Conservation (phyloP, 2,888 invertebrate species). For the Zonitis immaculata region DNA sequence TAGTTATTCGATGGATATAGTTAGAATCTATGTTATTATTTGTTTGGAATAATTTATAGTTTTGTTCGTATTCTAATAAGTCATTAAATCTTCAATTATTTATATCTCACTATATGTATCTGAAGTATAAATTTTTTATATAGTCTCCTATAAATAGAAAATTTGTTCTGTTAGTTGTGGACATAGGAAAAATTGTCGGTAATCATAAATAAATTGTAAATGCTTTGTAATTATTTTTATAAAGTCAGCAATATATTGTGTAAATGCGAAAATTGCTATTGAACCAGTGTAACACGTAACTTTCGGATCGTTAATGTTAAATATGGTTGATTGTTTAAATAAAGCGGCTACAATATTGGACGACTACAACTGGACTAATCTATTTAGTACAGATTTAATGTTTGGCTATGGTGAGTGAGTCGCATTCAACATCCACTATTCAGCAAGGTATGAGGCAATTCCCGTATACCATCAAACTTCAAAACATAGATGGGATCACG, state of each 20-base stretch:
- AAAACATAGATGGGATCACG: slow-evolving; percentile 20
- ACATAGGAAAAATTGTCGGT: too few species aligned
- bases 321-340: slow-evolving; percentile 19
- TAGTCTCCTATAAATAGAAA: too few species aligned
- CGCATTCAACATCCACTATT: not conserved
- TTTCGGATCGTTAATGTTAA: slow-evolving; percentile 12
- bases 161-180: too few species aligned
- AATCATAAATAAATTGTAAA: not conserved
- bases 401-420: slow-evolving; percentile 15
- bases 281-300: slow-evolving; percentile 2
- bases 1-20: too few species aligned
- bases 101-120: not conserved
- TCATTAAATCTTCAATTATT: not conserved
- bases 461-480: slow-evolving; percentile 1
- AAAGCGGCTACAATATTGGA: slow-evolving; percentile 18
- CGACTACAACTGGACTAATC: slow-evolving; percentile 17
- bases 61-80: not conserved
- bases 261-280: not conserved
- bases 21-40: too few species aligned
- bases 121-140: not conserved
- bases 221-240: not conserved
- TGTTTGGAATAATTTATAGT: too few species aligned
- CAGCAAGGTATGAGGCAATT: slow-evolving; percentile 1
- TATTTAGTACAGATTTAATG: slow-evolving; percentile 19
- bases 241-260: not conserved